Evolutionary conservation across 2,888 invertebrate species (phyloP).

Genomic region (Eudasyphora cyanicolor): DNA sequence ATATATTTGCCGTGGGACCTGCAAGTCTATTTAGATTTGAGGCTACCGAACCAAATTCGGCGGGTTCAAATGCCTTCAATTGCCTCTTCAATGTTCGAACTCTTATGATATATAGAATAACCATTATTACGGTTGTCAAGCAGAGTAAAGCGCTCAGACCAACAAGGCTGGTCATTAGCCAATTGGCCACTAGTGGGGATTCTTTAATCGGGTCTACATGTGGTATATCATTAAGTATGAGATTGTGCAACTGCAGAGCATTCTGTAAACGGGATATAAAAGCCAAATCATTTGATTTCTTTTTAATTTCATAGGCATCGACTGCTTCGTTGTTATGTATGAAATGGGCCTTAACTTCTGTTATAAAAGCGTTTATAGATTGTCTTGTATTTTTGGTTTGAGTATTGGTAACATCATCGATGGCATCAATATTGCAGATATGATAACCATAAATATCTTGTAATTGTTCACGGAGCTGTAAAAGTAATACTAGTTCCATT

Average conservation of each 20-base stretch:
- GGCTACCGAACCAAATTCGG: conserved; percentile 84
- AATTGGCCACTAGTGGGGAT: conserved; percentile 77
- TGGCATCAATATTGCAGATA: conserved; percentile 83
- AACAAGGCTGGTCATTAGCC: conserved; percentile 81
- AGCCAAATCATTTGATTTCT: conserved; percentile 81
- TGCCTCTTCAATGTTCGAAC: conserved; percentile 83
- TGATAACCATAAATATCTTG: conserved; percentile 81
- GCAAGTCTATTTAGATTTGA: conserved; percentile 80
- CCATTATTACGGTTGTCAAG: conserved; percentile 81
- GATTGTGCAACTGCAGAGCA: conserved; percentile 75
- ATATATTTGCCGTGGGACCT: conserved; percentile 86
- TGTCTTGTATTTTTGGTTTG: conserved; percentile 17
- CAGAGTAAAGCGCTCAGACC: conserved; percentile 82
- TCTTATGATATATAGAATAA: conserved; percentile 82
- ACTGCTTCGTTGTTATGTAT: conserved; percentile 82
- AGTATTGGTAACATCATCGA: conserved; percentile 72
- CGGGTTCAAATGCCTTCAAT: conserved; percentile 83
- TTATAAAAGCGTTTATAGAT: conserved; percentile 50
- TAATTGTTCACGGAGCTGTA: conserved; percentile 82
- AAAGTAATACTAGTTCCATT: conserved; percentile 25
- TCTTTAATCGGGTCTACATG: conserved; percentile 74
- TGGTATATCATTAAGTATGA: conserved; percentile 81
- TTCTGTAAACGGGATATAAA: conserved; percentile 80
- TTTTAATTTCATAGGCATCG: conserved; percentile 80
- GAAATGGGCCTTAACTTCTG: conserved; percentile 82